These are phyloP conservation scores for Lasioglossum figueresi DNA, from an alignment of 2,888 invertebrate genomes.

Conservation along the genomic window DNA sequence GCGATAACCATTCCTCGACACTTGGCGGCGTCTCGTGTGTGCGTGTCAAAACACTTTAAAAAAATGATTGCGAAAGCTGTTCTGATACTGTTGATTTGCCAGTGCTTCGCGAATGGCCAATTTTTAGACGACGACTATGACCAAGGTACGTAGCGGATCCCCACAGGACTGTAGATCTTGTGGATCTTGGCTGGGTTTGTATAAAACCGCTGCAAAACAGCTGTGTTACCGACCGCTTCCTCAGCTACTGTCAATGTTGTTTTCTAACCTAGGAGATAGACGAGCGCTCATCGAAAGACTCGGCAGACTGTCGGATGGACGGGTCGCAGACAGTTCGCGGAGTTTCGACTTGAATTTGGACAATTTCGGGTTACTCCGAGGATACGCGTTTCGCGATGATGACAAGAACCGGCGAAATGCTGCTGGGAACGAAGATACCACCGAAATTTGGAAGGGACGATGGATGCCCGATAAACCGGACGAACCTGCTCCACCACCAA, in stretches of 20 bases:
- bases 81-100: slow-evolving; percentile 8
- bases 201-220: neutral
- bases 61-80: slow-evolving; percentile 29
- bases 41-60: neutral
- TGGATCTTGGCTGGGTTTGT: neutral
- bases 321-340: slow-evolving; percentile 11
- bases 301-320: neutral
- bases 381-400: neutral
- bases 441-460: slow-evolving; percentile 81
- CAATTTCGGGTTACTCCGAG: neutral
- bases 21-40: neutral
- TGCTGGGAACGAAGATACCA: slow-evolving; percentile 58
- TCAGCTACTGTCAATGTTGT: neutral
- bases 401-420: slow-evolving; percentile 53
- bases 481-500: slow-evolving; percentile 74
- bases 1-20: neutral
- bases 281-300: neutral
- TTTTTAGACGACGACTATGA: slow-evolving; percentile 5
- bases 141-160: slow-evolving; percentile 6
- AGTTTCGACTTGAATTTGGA: neutral
- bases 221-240: neutral
- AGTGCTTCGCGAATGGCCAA: neutral
- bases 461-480: slow-evolving; percentile 81
- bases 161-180: neutral
- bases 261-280: slow-evolving; percentile 3